Conservation (phyloP, 1,140 invertebrate genomes). For the Ceratina calcarata region DNA sequence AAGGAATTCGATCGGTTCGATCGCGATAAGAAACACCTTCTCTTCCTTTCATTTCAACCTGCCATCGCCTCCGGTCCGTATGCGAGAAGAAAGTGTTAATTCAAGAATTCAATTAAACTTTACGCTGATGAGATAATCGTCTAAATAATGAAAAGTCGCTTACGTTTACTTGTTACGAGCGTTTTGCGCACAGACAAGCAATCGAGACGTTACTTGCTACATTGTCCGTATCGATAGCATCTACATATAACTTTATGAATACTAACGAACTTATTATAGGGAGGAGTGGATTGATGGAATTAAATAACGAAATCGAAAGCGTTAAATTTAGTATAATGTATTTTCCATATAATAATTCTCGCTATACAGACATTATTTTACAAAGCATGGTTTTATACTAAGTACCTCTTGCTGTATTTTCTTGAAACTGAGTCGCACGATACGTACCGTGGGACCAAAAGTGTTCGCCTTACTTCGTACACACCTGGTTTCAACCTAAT, state of each 20-base stretch:
- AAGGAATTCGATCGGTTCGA: neutral
- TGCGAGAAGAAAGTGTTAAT: conserved; percentile 37
- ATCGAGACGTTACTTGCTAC: conserved; percentile 9
- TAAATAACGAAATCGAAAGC: neutral
- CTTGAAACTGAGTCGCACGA: conserved; percentile 60
- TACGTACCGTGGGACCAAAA: conserved; percentile 18
- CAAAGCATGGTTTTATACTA: conserved; percentile 77
- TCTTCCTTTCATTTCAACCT: conserved; percentile 3
- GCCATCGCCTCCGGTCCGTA: conserved; percentile 2
- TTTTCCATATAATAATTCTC: conserved; percentile 81
- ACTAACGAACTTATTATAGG: conserved; percentile 23
- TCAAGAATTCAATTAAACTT: conserved; percentile 32
- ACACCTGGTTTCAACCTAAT: conserved; percentile 57
- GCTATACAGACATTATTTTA: conserved; percentile 81
- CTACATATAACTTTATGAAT: conserved; percentile 16
- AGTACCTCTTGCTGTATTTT: conserved; percentile 66
- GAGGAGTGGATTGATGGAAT: neutral
- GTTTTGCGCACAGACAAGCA: neutral
- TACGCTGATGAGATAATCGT: conserved; percentile 1
- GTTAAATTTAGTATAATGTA: conserved; percentile 81
- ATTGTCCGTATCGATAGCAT: conserved; percentile 12
- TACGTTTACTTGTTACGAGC: conserved; percentile 1
- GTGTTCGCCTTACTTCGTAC: conserved; percentile 2
- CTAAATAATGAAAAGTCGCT: conserved; percentile 18
- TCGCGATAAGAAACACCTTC: too few species aligned